These are phyloP conservation scores for Dolichoris vasculosae DNA, from an alignment of 1,140 invertebrate genomes.

Conservation along the genomic window DNA sequence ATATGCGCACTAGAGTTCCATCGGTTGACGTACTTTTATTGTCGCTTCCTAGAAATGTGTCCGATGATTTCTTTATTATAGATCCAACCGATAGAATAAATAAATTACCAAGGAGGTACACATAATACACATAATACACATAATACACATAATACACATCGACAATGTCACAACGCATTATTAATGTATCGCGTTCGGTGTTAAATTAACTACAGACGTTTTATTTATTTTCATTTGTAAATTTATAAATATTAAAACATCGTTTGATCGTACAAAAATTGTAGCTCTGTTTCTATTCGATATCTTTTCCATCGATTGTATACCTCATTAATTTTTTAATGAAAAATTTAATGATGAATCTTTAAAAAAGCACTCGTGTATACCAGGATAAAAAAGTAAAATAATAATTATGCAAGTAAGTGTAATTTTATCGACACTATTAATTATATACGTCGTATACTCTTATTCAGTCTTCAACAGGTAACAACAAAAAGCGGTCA, in stretches of 20 bases:
- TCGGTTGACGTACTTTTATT: neutral
- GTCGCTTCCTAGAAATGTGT: neutral
- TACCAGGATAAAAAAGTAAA: neutral
- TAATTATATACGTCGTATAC: neutral
- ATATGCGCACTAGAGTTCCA: neutral
- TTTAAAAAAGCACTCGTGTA: neutral
- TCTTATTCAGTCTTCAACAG: neutral
- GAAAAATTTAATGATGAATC: neutral
- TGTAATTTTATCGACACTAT: conserved; percentile 3
- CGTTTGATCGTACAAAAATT: neutral
- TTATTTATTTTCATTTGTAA: neutral
- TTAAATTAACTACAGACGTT: neutral
- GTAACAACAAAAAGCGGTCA: neutral
- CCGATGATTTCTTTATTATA: neutral
- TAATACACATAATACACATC: neutral
- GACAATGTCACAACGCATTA: neutral
- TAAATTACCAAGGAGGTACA: neutral
- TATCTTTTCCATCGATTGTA: neutral
- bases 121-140: neutral
- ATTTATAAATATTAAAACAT: neutral
- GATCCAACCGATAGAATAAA: neutral
- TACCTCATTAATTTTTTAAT: neutral
- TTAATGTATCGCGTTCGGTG: neutral
- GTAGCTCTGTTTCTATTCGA: neutral
- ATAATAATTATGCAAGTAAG: conserved; percentile 17